Conservation (phyloP, 2,113 vertebrate species). For the Irena cyanogastra region DNA sequence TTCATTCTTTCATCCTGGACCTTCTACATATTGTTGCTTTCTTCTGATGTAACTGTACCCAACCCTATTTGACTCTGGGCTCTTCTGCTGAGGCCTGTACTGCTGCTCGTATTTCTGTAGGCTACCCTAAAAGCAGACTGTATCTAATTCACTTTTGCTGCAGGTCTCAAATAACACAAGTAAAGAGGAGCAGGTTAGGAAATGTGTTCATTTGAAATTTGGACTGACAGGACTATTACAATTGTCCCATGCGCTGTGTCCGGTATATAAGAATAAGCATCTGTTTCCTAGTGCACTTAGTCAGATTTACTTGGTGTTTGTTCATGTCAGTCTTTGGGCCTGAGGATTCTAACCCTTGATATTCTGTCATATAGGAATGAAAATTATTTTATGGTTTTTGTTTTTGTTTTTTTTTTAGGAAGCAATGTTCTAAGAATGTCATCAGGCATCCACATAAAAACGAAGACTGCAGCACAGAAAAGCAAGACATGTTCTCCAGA, state of each 20-base stretch:
- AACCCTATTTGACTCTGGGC: background rate
- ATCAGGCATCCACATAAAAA: conserved; percentile 17
- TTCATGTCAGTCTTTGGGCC: background rate
- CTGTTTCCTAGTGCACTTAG: background rate
- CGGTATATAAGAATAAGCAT: background rate
- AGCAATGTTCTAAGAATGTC: conserved; percentile 51
- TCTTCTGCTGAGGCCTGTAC: background rate
- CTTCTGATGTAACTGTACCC: background rate
- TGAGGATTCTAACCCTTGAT: background rate
- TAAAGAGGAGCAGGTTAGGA: background rate
- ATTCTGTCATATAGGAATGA: background rate
- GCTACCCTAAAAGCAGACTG: background rate
- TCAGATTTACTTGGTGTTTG: background rate
- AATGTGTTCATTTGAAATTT: background rate
- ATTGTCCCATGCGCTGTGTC: background rate
- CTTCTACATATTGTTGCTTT: background rate
- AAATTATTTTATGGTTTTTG: background rate
- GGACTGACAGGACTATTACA: background rate
- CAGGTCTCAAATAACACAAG: background rate
- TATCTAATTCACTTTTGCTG: background rate
- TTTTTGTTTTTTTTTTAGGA: conserved; percentile 26
- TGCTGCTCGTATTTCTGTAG: background rate
- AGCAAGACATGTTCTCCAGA: conserved; percentile 46
- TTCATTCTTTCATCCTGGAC: background rate
- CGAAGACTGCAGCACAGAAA: conserved; percentile 12